Evolutionary conservation across 2,797 vertebrate species (phyloP).

Genomic region (Gastrophryne carolinensis): DNA sequence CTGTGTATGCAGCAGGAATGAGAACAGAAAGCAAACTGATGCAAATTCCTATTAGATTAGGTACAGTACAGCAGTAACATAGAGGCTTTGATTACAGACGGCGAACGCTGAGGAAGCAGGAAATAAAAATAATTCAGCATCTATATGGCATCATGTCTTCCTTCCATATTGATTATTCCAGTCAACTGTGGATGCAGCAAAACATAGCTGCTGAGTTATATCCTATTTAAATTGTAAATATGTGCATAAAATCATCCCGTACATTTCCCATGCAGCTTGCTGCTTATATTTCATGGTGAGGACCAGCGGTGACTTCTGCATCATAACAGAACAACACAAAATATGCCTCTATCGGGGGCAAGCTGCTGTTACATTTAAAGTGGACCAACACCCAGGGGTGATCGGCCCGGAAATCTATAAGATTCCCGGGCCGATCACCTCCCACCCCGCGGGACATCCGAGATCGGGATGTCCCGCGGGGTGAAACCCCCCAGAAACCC

Average conservation of each 20-base stretch:
- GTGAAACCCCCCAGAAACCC: too few relatives aligned
- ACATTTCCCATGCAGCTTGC: slow-evolving; percentile 3
- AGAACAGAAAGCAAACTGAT: slow-evolving; percentile 1
- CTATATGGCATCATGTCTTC: slow-evolving; percentile 26
- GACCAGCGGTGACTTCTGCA: background rate
- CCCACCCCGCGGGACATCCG: too few relatives aligned
- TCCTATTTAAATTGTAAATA: slow-evolving; percentile 36
- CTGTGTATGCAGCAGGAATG: background rate
- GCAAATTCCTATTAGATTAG: slow-evolving; percentile 21
- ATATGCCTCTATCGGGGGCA: background rate
- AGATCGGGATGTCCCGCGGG: too few relatives aligned
- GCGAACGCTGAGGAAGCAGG: slow-evolving; percentile 27
- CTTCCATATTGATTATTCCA: slow-evolving; percentile 34
- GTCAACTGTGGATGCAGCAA: slow-evolving; percentile 37
- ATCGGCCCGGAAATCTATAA: too few relatives aligned
- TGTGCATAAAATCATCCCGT: slow-evolving; percentile 23
- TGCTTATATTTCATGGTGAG: background rate
- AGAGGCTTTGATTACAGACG: slow-evolving; percentile 25
- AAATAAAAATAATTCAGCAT: slow-evolving; percentile 38
- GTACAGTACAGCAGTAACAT: background rate
- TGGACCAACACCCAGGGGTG: too few relatives aligned
- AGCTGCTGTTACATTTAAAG: too few relatives aligned
- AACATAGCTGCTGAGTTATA: slow-evolving; percentile 29
- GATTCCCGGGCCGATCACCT: too few relatives aligned
- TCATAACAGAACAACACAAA: background rate